Conservation (phyloP, 2,797 vertebrate genomes). For the Falco cherrug region DNA sequence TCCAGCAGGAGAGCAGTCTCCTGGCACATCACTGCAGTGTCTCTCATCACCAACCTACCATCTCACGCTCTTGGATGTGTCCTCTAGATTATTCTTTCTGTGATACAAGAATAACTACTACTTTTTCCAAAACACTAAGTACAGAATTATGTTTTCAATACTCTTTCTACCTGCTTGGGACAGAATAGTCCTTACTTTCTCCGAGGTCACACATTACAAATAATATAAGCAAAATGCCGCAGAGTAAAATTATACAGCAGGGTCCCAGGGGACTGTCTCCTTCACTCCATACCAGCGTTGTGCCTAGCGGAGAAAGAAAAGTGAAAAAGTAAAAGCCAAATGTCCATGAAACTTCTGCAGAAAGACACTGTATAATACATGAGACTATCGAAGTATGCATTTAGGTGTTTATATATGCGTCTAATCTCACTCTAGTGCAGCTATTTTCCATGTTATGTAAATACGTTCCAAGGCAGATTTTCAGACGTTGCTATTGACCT, state of each 20-base stretch:
- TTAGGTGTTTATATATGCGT: not conserved
- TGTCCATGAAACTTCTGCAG: not conserved
- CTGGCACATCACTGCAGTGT: not conserved
- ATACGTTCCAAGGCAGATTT: not conserved
- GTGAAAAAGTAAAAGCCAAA: not conserved
- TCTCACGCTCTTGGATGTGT: not conserved
- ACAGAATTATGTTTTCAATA: not conserved
- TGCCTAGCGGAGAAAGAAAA: not conserved
- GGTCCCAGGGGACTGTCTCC: not conserved
- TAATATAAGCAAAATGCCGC: not conserved
- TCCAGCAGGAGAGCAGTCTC: not conserved
- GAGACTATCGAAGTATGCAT: not conserved
- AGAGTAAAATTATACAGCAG: not conserved
- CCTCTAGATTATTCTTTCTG: not conserved
- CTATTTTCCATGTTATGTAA: not conserved
- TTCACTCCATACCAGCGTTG: not conserved
- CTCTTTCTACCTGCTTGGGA: not conserved
- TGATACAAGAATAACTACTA: too few species aligned
- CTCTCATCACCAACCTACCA: not conserved
- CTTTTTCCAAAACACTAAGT: not conserved
- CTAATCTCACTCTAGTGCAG: not conserved
- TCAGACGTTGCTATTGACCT: not conserved
- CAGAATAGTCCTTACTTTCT: not conserved
- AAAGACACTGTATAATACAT: not conserved
- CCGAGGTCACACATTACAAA: not conserved